Percentiles rank a stretch among this genome's conserved stretches.
Evolutionary conservation across 2,797 vertebrate genomes (phyloP).

Genomic region (Poeciliopsis gracilis): DNA sequence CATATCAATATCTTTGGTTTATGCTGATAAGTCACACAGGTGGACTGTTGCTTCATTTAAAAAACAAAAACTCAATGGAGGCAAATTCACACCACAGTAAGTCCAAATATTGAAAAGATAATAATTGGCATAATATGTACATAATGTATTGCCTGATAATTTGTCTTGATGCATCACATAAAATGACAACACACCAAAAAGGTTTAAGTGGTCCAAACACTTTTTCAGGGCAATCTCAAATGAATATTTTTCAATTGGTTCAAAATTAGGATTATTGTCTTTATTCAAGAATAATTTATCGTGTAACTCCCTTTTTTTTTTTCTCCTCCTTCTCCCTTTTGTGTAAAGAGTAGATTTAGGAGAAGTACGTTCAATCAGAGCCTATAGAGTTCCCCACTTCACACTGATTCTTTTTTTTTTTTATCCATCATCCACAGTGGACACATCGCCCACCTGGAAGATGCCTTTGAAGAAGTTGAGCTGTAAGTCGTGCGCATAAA

Average conservation of each 20-base stretch:
- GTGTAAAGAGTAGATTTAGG: conserved; percentile 2
- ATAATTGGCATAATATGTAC: not conserved
- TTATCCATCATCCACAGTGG: conserved; percentile 69
- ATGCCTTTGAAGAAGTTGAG: conserved; percentile 79
- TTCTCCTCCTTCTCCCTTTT: not conserved
- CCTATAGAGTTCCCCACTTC: conserved; percentile 17
- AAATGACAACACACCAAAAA: not conserved
- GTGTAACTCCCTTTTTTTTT: not conserved
- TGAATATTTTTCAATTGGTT: not conserved
- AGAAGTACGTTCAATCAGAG: conserved; percentile 13
- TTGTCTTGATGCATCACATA: not conserved
- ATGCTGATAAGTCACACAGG: not conserved
- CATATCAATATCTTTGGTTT: not conserved
- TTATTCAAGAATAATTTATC: not conserved
- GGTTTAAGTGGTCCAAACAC: not conserved
- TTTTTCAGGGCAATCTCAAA: not conserved
- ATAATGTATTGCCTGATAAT: not conserved
- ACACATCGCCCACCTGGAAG: conserved; percentile 79
- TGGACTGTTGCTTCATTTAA: not conserved
- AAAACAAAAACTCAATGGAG: too few species aligned
- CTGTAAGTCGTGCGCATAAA: conserved; percentile 71
- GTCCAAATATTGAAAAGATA: too few species aligned
- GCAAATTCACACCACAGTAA: too few species aligned
- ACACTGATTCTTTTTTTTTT: conserved; percentile 7
- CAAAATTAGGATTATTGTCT: not conserved